Conservation (phyloP, 1,140 invertebrate species). For the Papilio dardanus region DNA sequence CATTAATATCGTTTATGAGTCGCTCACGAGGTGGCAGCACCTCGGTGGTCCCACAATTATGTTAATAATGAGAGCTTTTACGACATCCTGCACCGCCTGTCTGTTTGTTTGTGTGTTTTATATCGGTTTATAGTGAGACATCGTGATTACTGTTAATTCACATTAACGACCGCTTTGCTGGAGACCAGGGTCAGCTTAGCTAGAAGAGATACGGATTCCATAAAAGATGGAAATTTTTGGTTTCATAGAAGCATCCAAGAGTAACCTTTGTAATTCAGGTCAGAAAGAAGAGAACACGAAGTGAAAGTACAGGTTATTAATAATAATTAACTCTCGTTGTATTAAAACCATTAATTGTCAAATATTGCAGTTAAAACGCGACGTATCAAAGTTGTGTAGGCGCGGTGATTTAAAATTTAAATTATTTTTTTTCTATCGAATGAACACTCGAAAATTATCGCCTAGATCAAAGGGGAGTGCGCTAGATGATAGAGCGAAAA, state of each 20-base stretch:
- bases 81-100: constrained; percentile 40
- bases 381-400: background rate
- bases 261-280: background rate
- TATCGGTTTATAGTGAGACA: constrained; percentile 37
- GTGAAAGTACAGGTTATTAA: no score
- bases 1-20: constrained; percentile 23
- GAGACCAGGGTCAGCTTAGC: background rate
- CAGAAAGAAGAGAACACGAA: background rate
- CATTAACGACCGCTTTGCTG: background rate
- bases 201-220: background rate
- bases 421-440: background rate
- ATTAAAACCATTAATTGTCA: no score
- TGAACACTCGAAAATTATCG: constrained; percentile 8
- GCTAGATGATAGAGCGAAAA: constrained; percentile 15
- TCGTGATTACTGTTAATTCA: constrained; percentile 20
- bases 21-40: constrained; percentile 8
- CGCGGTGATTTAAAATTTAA: background rate
- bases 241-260: background rate
- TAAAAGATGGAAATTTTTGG: background rate
- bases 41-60: constrained; percentile 37
- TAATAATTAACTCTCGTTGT: no score
- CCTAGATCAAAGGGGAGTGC: background rate
- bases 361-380: no score
- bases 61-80: constrained; percentile 35
- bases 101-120: constrained; percentile 40